Evolutionary conservation across 2,113 vertebrate species (phyloP).

Genomic region (Genyomyrus donnyi): DNA sequence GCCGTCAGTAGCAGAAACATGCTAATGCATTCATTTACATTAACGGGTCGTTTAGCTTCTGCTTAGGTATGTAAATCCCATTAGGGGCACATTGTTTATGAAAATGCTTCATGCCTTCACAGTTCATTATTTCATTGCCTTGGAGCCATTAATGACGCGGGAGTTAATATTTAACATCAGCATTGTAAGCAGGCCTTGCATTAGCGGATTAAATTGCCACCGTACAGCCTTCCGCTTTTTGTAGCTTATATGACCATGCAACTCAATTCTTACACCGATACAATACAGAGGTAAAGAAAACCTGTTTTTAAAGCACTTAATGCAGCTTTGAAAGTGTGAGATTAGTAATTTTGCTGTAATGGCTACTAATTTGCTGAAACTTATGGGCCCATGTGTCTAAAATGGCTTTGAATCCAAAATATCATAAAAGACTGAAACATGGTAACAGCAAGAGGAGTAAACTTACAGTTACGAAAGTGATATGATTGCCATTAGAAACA

Average conservation of each 20-base stretch:
- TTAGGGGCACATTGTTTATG: constrained; percentile 49
- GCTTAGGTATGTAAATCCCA: constrained; percentile 61
- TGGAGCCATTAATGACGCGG: constrained; percentile 20
- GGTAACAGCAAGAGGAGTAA: not conserved
- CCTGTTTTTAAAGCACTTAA: not conserved
- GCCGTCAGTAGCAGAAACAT: not conserved
- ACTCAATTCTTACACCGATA: not conserved
- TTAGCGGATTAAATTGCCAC: constrained; percentile 21
- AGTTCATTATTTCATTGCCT: constrained; percentile 34
- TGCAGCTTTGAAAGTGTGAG: not conserved
- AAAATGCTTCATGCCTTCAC: constrained; percentile 51
- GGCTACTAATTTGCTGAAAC: not conserved
- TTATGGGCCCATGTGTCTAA: not conserved
- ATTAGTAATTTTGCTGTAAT: not conserved
- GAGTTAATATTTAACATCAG: constrained; percentile 54
- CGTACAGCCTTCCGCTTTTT: constrained; percentile 12
- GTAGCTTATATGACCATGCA: not conserved
- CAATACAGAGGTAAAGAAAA: not conserved
- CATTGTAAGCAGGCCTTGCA: constrained; percentile 42
- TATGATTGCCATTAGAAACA: not conserved
- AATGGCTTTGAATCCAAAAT: not conserved
- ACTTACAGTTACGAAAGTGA: not conserved
- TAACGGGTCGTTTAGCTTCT: constrained; percentile 47
- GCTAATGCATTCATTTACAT: constrained; percentile 8
- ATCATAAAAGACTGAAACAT: not conserved